Conservation (phyloP, 2,797 vertebrate species). For the Kryptopterus vitreolus region DNA sequence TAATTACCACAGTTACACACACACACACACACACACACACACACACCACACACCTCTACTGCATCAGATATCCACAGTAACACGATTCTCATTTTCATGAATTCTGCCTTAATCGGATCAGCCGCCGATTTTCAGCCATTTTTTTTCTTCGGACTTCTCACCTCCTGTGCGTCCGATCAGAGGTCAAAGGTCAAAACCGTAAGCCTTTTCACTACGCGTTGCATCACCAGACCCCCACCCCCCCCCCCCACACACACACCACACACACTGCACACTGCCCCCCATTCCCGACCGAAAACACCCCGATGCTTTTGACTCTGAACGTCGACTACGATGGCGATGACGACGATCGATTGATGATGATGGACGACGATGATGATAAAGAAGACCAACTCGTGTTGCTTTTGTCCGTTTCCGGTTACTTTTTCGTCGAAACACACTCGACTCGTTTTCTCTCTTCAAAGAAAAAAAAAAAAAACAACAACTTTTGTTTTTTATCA, state of each 20-base stretch:
- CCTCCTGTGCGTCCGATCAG: constrained; percentile 19
- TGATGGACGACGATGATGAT: neutral
- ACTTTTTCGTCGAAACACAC: constrained; percentile 48
- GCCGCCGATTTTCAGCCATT: constrained; percentile 58
- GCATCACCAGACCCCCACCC: too few species aligned
- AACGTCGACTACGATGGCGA: constrained; percentile 39
- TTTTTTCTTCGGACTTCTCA: constrained; percentile 37
- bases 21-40: constrained; percentile 46
- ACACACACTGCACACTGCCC: too few species aligned
- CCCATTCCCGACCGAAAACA: too few species aligned
- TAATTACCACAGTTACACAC: constrained; percentile 60
- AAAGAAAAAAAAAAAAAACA: too few species aligned
- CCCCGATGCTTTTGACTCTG: constrained; percentile 22
- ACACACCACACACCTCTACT: constrained; percentile 42
- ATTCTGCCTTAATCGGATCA: constrained; percentile 74
- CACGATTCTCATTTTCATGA: constrained; percentile 45
- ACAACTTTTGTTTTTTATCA: constrained; percentile 47
- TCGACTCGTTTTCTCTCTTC: constrained; percentile 53
- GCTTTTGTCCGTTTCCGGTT: constrained; percentile 28
- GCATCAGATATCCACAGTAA: constrained; percentile 36
- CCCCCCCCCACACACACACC: too few species aligned
- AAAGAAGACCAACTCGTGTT: constrained; percentile 58
- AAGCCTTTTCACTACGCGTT: constrained; percentile 2
- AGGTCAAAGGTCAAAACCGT: constrained; percentile 48
- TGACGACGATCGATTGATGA: too few species aligned